Base-by-base conservation (phyloP, 2,888 invertebrate genomes). In the Cosmia pyralina region DNA sequence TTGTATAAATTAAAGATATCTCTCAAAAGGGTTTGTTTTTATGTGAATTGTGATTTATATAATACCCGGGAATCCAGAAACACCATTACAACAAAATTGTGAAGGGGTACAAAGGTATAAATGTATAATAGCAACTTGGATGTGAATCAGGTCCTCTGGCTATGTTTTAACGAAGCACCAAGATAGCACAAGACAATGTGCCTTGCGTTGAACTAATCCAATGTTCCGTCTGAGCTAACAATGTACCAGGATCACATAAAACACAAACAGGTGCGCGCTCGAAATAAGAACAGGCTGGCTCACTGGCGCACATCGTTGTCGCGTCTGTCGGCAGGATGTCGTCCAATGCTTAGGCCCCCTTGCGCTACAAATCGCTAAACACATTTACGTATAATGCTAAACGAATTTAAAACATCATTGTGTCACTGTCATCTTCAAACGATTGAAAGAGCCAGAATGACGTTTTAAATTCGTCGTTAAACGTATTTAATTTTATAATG, bases 181-280 rank as follows among this genome's bases (percentile, higher is more conserved):
- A 22, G 19, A 64, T 34, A 50, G n/a, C n/a, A 11, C 17, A 22
- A 22, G 17, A 52, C 10, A 63, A 17, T 11, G 19, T 50, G 15
- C 68, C 17, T 19, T n/a, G 19, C 7, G 17, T 28, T 50, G 19
- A 15, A 41, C 15, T 38, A 41, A 28, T n/a, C 2, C 3, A 1
- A 2, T 6, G 57, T 10, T 59, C 19, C 15, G 15, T 46, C 67
- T 17, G 17, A n/a, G n/a, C 8, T 2, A 17, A 19, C 4, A 4
- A 28, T 11, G 69, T 71, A 68, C 57, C 69, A 68, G 68, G 55
- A 11, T 28, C 41, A 58, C 48, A 71, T 58, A 50, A 41, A 71
- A 50, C 38, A 57, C 38, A n/a, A 48, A 57, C n/a, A 38, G 15
- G 5, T 57, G 17, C 5, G 17, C 5, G 17, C 28, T 28, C 48